Base-by-base conservation (phyloP, 2,888 invertebrate species). In the Agrochola lychnidis region DNA sequence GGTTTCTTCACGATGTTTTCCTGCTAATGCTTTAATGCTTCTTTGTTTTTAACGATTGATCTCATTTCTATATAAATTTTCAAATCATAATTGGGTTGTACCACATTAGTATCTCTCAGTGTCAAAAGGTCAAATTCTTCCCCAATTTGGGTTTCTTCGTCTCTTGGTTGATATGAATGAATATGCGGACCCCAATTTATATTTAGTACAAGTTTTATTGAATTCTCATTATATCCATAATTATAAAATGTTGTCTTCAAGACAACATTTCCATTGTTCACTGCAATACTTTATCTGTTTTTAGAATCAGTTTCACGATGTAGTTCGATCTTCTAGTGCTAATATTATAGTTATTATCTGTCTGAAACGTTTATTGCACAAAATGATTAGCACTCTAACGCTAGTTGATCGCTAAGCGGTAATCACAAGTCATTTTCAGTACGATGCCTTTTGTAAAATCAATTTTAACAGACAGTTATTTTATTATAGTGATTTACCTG, bases 351-450 rank as follows among this genome's bases (percentile, higher is more conserved):
- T 36, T 59, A 62, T 67, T 67, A 80, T 36, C 62, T 12, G 45
- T 53, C 48, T 40, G 14, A 71, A 62, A 62, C 69, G 77, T 82
- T 74, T 77, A 77, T 77, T 77, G 61, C 40, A 57, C 62, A 76
- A 83, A 78, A 82, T 82, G 19, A 71, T 85, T 76, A 78, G n/a
- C 61, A 56, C 62, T 30, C n/a, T 25, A 68, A 57, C 59, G 57
- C 61, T 71, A 62, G 70, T 30, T 51, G 73, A 66, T 68, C 25
- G 64, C 69, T 66, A 61, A 76, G 53, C 66, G 42, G 53, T 75
- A 75, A 85, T 83, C 81, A 75, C 25, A 59, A 66, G 30, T 57
- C 61, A 86, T 83, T 86, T 76, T 73, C 76, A 79, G 51, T 73
- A 72, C 69, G 70, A 61, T 77, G 56, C 59, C 66, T 63, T 71